Evolutionary conservation across 1,140 invertebrate genomes (phyloP).

Genomic region (Sarcophaga peregrina): DNA sequence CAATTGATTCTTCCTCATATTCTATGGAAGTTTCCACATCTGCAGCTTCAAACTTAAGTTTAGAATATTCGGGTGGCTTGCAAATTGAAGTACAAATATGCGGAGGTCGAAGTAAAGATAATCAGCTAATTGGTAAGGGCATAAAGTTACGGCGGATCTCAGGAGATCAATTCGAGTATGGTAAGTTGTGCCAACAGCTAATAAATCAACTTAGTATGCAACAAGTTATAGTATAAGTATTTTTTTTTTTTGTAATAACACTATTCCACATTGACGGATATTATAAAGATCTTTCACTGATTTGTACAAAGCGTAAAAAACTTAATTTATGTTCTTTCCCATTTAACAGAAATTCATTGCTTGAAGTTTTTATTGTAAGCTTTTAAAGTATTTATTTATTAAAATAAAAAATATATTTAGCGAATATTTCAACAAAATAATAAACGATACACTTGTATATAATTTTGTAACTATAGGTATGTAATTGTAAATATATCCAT

Average conservation of each 20-base stretch:
- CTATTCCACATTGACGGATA: neutral
- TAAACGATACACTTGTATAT: too few species aligned
- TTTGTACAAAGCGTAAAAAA: neutral
- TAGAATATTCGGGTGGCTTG: constrained; percentile 86
- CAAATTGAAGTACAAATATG: constrained; percentile 89
- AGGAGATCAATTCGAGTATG: constrained; percentile 90
- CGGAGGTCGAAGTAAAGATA: constrained; percentile 78
- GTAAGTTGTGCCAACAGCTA: constrained; percentile 89
- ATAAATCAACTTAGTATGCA: constrained; percentile 87
- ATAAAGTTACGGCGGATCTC: constrained; percentile 91
- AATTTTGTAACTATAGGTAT: too few species aligned
- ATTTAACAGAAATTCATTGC: neutral
- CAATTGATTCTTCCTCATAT: constrained; percentile 12
- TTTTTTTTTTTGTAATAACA: neutral
- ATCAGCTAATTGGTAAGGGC: constrained; percentile 73
- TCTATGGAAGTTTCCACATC: constrained; percentile 45
- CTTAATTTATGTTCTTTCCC: neutral
- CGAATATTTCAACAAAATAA: too few species aligned
- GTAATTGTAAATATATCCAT: too few species aligned
- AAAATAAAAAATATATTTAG: too few species aligned
- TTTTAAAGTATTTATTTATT: too few species aligned
- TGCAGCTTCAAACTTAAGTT: constrained; percentile 70
- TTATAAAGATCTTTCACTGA: neutral
- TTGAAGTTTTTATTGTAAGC: neutral
- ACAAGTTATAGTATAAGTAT: constrained; percentile 58